phyloP scores from a whole-genome alignment of 2,113 vertebrate genomes.

The Hippocampus guttulatus region DNA sequence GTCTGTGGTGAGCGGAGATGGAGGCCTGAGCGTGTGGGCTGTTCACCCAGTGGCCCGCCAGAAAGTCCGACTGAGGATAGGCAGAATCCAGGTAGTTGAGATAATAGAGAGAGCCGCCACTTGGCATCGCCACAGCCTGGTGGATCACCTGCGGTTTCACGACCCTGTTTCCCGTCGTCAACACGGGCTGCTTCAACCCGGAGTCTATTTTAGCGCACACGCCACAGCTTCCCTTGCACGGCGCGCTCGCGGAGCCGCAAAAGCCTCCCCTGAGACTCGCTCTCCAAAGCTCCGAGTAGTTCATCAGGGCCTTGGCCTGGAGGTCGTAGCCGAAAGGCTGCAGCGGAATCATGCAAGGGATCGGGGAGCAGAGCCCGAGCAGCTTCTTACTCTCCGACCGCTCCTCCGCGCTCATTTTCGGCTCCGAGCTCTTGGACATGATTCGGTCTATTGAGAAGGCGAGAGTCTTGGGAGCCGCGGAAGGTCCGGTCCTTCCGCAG shows the following conservation, averaged over 20 bases:
- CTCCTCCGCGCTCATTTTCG: slow-evolving; percentile 72
- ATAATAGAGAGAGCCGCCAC: slow-evolving; percentile 88
- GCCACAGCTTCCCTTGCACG: slow-evolving; percentile 88
- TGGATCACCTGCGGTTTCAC: slow-evolving; percentile 95
- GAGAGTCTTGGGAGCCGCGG: slow-evolving; percentile 86
- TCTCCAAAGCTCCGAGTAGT: slow-evolving; percentile 94
- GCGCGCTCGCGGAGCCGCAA: slow-evolving; percentile 76
- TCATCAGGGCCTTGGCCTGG: slow-evolving; percentile 89
- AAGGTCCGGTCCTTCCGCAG: slow-evolving; percentile 75
- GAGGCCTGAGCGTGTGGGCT: slow-evolving; percentile 79
- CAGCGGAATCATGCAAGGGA: slow-evolving; percentile 91
- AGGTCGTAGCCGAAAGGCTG: slow-evolving; percentile 89
- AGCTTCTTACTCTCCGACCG: slow-evolving; percentile 76
- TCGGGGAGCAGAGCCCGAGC: slow-evolving; percentile 84
- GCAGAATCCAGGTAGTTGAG: slow-evolving; percentile 95
- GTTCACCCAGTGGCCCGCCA: slow-evolving; percentile 86
- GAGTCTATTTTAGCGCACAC: slow-evolving; percentile 85
- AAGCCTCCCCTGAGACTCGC: slow-evolving; percentile 81
- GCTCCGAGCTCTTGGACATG: slow-evolving; percentile 93
- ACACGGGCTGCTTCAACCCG: slow-evolving; percentile 79
- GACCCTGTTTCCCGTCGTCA: slow-evolving; percentile 75
- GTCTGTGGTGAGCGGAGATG: slow-evolving; percentile 87
- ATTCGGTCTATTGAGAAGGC: slow-evolving; percentile 99
- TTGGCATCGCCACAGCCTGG: slow-evolving; percentile 83
- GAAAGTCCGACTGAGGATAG: slow-evolving; percentile 85